Evolutionary conservation across 2,113 vertebrate genomes (phyloP), one percentile per base, ranked within the genome.

Genomic region (Nerophis lumbriciformis): DNA sequence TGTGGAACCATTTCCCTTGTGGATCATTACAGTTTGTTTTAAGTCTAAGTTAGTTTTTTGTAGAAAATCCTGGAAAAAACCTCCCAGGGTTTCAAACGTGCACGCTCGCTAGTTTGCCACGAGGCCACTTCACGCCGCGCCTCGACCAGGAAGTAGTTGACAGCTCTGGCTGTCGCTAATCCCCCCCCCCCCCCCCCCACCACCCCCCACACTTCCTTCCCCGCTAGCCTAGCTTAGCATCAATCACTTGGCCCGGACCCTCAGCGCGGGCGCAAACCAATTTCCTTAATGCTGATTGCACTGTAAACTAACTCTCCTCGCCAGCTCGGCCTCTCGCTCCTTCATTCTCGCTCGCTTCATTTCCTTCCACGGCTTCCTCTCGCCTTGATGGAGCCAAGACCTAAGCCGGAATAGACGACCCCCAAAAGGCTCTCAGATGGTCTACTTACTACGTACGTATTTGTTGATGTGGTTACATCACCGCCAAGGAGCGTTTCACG

Each of bases 71-170:
- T 28, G 28, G 3, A 28, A 28, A 28, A 28, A 28, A 28, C 28
- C 28, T 28, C 28, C 28, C 28, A 28, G 28, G 28, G 28, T 28
- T 28, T 28, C 28, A 28, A 28, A 28, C 28, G 16, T 49, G 51
- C 28, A 48, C 63, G 28, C 55, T 57, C 13, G 39, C 16, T 5
- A 21, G 42, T 39, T 57, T 57, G 13, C 13, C 38, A 52, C 21
- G 50, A 59, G 57, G 70, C 81, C 70, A 85, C 85, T 89, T 89
- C 85, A 88, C 87, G 85, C 86, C 81, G 73, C 73, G 70, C 72
- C 80, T 69, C 73, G 69, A 87, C 72, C 85, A 87, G 87, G 90
- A 91, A 89, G 88, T 89, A 90, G 80, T 90, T 88, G 89, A 90
- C 88, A 88, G 87, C 79, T 89, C 72, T 28, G 28, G 28, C 28